These are phyloP conservation scores for Lerista edwardsae DNA, from an alignment of 2,797 vertebrate genomes.

Conservation along the genomic window DNA sequence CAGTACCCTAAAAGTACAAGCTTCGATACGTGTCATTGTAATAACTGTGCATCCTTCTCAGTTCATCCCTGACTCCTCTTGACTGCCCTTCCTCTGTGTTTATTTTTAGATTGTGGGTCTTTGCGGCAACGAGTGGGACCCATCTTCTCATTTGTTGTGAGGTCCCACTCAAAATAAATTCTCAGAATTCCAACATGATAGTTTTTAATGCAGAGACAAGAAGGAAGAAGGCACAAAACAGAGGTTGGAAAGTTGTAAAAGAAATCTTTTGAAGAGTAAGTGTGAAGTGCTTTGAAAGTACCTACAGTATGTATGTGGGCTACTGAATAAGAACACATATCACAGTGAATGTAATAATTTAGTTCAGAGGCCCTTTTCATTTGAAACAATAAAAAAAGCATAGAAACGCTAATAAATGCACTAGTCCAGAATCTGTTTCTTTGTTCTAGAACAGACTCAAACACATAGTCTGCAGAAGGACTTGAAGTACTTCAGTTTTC, in stretches of 20 bases:
- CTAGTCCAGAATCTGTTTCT: background rate
- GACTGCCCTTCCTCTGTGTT: no score
- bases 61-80: background rate
- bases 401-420: no score
- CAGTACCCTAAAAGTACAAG: no score
- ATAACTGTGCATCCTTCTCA: background rate
- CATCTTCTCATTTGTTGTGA: no score
- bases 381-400: background rate
- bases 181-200: background rate
- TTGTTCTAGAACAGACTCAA: background rate
- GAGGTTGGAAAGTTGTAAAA: background rate
- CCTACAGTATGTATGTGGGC: no score
- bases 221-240: no score
- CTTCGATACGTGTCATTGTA: no score
- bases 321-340: background rate
- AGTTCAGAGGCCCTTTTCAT: background rate
- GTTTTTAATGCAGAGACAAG: background rate
- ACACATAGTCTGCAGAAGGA: background rate
- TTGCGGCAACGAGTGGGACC: no score
- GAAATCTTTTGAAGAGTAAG: background rate
- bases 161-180: no score
- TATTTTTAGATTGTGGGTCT: no score
- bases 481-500: background rate
- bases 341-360: background rate
- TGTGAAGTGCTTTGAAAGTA: no score